These are phyloP conservation scores for Benthosema pterotum DNA, from an alignment of 2,797 vertebrate species.

Conservation along the genomic window DNA sequence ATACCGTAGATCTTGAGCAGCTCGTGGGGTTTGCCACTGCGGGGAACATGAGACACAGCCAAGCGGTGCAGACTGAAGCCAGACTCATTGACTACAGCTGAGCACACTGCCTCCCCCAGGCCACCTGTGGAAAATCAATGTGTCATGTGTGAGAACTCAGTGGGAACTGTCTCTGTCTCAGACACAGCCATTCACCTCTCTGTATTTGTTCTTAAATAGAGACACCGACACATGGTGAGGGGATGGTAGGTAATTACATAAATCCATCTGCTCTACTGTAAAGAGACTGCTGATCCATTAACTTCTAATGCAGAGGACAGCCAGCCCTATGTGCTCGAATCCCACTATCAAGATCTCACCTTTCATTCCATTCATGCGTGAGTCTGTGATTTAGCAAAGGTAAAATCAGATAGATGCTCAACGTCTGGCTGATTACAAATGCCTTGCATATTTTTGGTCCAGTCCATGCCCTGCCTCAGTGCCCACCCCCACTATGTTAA, in stretches of 20 bases:
- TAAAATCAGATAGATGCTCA: constrained; percentile 15
- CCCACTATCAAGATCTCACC: no score
- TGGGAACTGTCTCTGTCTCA: neutral
- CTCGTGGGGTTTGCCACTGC: constrained; percentile 84
- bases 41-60: constrained; percentile 82
- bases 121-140: constrained; percentile 72
- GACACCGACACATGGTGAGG: no score
- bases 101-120: constrained; percentile 83
- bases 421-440: constrained; percentile 39
- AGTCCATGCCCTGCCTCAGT: constrained; percentile 39
- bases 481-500: constrained; percentile 49
- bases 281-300: no score
- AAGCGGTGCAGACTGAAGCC: constrained; percentile 77
- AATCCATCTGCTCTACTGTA: no score
- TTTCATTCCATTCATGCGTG: no score
- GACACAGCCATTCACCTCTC: no score
- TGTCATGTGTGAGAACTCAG: neutral
- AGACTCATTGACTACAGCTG: constrained; percentile 76
- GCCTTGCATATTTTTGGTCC: constrained; percentile 46
- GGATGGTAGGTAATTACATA: no score
- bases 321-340: no score
- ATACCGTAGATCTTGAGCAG: constrained; percentile 87
- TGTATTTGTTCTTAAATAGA: no score
- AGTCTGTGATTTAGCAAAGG: constrained; percentile 1
- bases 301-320: no score